Evolutionary conservation across 2,113 vertebrate genomes (phyloP).

Genomic region (Lepidothrix coronata): DNA sequence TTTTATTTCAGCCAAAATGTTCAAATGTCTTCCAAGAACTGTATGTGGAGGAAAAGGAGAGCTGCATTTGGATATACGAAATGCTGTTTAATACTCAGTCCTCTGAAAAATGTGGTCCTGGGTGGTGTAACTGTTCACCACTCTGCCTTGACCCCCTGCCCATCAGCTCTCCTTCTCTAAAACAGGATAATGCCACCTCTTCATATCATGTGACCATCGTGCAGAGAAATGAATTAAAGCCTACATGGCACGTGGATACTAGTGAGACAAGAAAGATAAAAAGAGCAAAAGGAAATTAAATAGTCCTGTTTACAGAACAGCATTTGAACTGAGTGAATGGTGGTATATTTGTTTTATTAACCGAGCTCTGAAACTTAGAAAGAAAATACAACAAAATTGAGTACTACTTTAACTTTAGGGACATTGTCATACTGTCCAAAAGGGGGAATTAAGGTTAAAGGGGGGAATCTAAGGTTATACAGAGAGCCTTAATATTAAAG

Average conservation of each 20-base stretch:
- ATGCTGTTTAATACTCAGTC: background rate
- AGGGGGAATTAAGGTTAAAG: background rate
- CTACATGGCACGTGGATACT: background rate
- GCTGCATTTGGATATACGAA: background rate
- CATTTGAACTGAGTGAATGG: background rate
- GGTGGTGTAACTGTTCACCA: background rate
- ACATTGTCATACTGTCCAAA: background rate
- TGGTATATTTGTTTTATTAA: background rate
- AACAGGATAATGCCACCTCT: background rate
- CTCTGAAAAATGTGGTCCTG: background rate
- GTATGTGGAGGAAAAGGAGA: background rate
- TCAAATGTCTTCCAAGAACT: background rate
- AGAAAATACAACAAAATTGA: background rate
- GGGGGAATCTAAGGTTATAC: background rate
- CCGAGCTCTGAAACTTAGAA: background rate
- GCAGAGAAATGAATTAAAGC: background rate
- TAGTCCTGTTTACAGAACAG: background rate
- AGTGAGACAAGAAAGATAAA: background rate
- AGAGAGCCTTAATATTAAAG: background rate
- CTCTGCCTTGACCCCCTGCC: background rate
- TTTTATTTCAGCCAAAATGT: background rate
- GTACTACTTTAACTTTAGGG: background rate
- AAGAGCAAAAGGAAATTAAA: slow-evolving; percentile 15
- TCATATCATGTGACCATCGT: background rate
- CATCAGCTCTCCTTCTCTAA: background rate